Conservation (phyloP, 2,888 invertebrate species). For the Acronicta alni region DNA sequence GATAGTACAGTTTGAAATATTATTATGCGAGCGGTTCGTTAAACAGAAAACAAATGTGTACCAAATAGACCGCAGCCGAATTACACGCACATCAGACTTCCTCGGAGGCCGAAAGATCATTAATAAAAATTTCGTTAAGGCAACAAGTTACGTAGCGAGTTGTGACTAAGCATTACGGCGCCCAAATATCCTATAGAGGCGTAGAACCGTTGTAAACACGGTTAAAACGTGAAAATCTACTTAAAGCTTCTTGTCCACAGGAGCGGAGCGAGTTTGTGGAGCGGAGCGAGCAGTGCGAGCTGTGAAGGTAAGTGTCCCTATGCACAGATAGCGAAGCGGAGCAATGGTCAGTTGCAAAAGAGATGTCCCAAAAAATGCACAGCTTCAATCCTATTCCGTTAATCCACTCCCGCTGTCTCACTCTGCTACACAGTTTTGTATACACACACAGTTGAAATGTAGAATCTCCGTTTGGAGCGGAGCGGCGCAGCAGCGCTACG, state of each 20-base stretch:
- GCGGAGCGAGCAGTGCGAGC: too few relatives aligned
- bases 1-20: conserved; percentile 56
- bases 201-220: conserved; percentile 49
- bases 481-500: too few relatives aligned
- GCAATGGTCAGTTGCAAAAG: too few relatives aligned
- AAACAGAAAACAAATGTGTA: conserved; percentile 65
- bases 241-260: conserved; percentile 40
- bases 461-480: too few relatives aligned
- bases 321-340: too few relatives aligned
- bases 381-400: too few relatives aligned
- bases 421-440: too few relatives aligned
- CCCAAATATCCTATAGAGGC: conserved; percentile 38
- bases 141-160: conserved; percentile 71
- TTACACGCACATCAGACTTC: conserved; percentile 65
- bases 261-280: too few relatives aligned
- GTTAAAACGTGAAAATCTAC: conserved; percentile 62
- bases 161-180: conserved; percentile 71
- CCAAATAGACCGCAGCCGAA: conserved; percentile 67
- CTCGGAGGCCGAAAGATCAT: conserved; percentile 65
- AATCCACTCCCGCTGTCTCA: too few relatives aligned
- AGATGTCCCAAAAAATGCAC: too few relatives aligned
- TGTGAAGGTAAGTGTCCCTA: too few relatives aligned
- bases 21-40: conserved; percentile 60
- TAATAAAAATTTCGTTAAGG: conserved; percentile 77
- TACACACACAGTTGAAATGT: too few relatives aligned